phyloP scores from a whole-genome alignment of 2,888 invertebrate species.

The Nematopogon swammerdamellus region DNA sequence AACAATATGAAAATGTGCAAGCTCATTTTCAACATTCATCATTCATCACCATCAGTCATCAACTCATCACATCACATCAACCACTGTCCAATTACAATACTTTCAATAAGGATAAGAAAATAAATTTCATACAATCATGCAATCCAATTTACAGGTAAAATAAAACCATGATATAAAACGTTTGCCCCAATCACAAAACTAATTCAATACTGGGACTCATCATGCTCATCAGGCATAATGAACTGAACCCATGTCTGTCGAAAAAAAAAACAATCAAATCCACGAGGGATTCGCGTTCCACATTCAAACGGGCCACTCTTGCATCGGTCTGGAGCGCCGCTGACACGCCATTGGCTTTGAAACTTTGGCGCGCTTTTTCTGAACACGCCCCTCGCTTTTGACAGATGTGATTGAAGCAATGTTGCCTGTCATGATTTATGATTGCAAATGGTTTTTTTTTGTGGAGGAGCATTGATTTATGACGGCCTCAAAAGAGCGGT shows the following conservation, averaged over 20 bases:
- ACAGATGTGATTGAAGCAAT: slow-evolving; percentile 40
- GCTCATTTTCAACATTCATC: too few species aligned
- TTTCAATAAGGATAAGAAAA: too few species aligned
- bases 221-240: too few species aligned
- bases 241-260: not conserved
- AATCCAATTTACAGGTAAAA: too few species aligned
- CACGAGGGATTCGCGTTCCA: slow-evolving; percentile 45
- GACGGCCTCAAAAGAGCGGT: slow-evolving; percentile 14
- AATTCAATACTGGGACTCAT: too few species aligned
- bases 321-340: not conserved
- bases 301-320: slow-evolving; percentile 32
- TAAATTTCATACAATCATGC: too few species aligned
- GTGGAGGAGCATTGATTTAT: slow-evolving; percentile 33
- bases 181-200: too few species aligned
- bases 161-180: too few species aligned
- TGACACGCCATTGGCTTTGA: slow-evolving; percentile 40
- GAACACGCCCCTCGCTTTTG: slow-evolving; percentile 37
- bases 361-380: slow-evolving; percentile 49
- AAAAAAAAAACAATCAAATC: slow-evolving; percentile 27
- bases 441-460: slow-evolving; percentile 24
- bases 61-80: too few species aligned
- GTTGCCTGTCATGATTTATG: slow-evolving; percentile 33
- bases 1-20: too few species aligned
- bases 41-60: too few species aligned
- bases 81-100: too few species aligned